Conservation (phyloP, 2,797 vertebrate genomes). For the Tenualosa ilisha region DNA sequence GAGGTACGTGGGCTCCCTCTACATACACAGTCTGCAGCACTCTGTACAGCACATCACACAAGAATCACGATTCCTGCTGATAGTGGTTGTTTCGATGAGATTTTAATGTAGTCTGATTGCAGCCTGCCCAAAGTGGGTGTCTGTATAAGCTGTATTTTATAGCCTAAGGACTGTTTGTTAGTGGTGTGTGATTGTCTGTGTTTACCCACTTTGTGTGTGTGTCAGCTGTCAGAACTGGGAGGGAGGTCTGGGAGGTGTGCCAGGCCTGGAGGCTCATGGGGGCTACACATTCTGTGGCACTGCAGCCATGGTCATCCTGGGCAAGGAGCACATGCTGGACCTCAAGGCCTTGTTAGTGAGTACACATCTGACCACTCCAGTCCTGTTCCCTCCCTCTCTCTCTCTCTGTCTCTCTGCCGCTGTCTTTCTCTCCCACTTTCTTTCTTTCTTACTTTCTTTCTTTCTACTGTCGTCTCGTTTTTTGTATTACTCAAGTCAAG, state of each 20-base stretch:
- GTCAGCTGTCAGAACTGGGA: constrained; percentile 98
- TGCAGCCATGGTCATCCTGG: constrained; percentile 90
- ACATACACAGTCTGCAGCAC: not conserved
- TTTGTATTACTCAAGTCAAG: not conserved
- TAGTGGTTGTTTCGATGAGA: not conserved
- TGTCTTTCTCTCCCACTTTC: not conserved
- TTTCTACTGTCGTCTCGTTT: not conserved
- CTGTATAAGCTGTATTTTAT: no score
- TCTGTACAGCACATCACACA: not conserved
- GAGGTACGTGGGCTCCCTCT: constrained; percentile 58
- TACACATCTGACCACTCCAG: not conserved
- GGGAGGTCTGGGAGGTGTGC: constrained; percentile 91
- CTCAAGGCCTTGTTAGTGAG: constrained; percentile 90
- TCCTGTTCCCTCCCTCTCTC: not conserved
- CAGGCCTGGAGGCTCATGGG: constrained; percentile 92
- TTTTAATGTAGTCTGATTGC: no score
- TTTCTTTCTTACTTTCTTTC: not conserved
- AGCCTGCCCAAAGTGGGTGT: no score
- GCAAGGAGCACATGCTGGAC: constrained; percentile 88
- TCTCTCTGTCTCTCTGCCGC: not conserved
- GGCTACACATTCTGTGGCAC: constrained; percentile 96
- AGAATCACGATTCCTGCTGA: not conserved
- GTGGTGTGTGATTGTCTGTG: not conserved
- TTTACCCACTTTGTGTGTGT: not conserved
- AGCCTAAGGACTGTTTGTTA: not conserved